Percentiles rank a stretch among this genome's conserved stretches.
phyloP scores from a whole-genome alignment of 2,113 vertebrate genomes.

The Rallus limicola region DNA sequence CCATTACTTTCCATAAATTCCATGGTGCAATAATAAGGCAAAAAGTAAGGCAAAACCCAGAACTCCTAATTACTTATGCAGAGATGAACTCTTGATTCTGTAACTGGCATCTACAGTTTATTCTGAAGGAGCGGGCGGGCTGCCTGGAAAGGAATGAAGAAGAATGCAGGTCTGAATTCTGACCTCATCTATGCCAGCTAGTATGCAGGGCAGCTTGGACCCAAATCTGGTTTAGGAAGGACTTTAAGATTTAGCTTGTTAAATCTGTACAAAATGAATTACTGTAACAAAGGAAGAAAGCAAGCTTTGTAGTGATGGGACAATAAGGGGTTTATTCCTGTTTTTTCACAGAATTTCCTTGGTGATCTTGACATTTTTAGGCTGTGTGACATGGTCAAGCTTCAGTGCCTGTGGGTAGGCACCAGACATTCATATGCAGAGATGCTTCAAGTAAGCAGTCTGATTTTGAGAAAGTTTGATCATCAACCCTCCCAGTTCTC shows the following conservation, averaged over 20 bases:
- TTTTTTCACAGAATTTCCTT: not conserved
- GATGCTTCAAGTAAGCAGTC: not conserved
- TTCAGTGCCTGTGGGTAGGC: not conserved
- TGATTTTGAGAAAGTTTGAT: not conserved
- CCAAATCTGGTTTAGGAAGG: constrained; percentile 28
- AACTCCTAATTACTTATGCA: not conserved
- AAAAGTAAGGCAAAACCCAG: not conserved
- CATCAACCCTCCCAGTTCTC: not conserved
- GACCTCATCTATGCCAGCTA: not conserved
- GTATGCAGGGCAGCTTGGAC: not conserved
- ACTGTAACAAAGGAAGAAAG: constrained; percentile 44
- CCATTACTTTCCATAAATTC: not conserved
- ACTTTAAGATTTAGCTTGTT: constrained; percentile 44
- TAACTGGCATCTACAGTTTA: not conserved
- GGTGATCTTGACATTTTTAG: constrained; percentile 19
- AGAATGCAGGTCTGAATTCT: not conserved
- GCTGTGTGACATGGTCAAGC: not conserved
- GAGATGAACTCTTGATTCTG: not conserved
- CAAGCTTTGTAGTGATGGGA: constrained; percentile 34
- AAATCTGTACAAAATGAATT: constrained; percentile 38
- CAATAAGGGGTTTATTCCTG: constrained; percentile 32
- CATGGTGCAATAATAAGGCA: not conserved
- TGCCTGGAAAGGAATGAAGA: not conserved
- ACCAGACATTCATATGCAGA: not conserved
- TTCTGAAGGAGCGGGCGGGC: not conserved